Evolutionary conservation across 2,888 invertebrate genomes (phyloP), one percentile per base, ranked within the genome.

Genomic region (Asteroscopus sphinx): DNA sequence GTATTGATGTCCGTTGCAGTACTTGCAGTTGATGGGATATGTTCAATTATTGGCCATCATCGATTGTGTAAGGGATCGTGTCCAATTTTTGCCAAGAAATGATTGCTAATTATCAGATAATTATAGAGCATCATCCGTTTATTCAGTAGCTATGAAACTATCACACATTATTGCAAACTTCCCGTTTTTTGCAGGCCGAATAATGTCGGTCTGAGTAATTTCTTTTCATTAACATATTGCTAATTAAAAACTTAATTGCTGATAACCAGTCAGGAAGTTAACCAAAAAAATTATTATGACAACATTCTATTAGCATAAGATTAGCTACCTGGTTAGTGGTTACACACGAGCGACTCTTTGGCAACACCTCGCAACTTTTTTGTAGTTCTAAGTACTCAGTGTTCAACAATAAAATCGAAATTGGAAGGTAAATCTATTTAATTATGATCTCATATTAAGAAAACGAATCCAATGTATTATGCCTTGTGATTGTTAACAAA

Each of bases 291-390:
- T 8, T 12, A 3, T 32, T 46, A 66, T 70, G 71, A 74, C 49
- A 56, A 56, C 48, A 72, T 75, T 55, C 62, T 52, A 74, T 72
- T 74, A 61, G 72, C 66, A 66, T 71, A 46, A 3, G 12, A 15
- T 33, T 33, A 6, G n/a, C 9, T 30, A 16, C 15, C 8, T 11
- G n/a, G 33, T 25, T 25, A 25, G 6, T 25, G 3, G n/a, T 21
- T 17, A 37, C 30, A 16, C 4, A 12, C 39, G 1, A 16, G 37
- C 40, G 6, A 65, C 12, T 32, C 9, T 16, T 45, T n/a, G 16
- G 59, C 39, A 49, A 37, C 6, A 4, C 13, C 6, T 15, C 8
- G 35, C 35, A 15, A 35, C 35, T 45, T 44, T 35, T 25, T 25
- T 21, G 41, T 30, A 17, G n/a, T 2, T 21, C 3, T 13, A 54